phyloP scores from a whole-genome alignment of 2,888 invertebrate genomes.

The Volucella zonaria region DNA sequence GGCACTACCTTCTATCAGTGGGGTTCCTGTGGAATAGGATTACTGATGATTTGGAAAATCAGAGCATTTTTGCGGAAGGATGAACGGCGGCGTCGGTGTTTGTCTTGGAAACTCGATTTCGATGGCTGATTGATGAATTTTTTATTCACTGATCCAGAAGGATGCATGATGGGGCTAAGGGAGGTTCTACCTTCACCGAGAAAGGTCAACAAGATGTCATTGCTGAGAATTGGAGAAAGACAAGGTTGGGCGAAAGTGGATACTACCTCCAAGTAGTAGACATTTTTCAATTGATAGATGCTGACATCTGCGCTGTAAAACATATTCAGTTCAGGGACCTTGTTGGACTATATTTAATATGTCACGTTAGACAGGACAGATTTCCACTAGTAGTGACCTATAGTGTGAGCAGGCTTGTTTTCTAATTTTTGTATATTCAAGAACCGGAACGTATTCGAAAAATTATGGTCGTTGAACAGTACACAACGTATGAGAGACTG shows the following conservation, averaged over 20 bases:
- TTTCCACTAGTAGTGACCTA: too few relatives aligned
- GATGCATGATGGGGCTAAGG: slow-evolving; percentile 27
- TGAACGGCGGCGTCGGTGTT: slow-evolving; percentile 48
- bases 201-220: slow-evolving; percentile 23
- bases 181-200: neutral
- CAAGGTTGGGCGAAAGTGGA: neutral
- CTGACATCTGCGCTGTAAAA: too few relatives aligned
- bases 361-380: too few relatives aligned
- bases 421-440: too few relatives aligned
- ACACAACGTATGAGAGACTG: too few relatives aligned
- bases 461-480: too few relatives aligned
- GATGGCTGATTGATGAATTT: slow-evolving; percentile 48
- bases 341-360: too few relatives aligned
- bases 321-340: too few relatives aligned
- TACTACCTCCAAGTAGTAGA: too few relatives aligned
- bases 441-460: too few relatives aligned
- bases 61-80: slow-evolving; percentile 69
- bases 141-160: slow-evolving; percentile 43
- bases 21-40: slow-evolving; percentile 45
- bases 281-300: too few relatives aligned
- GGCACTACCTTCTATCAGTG: neutral
- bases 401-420: too few relatives aligned
- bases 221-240: neutral
- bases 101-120: slow-evolving; percentile 55
- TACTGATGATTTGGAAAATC: slow-evolving; percentile 70